Evolutionary conservation across 2,888 invertebrate species (phyloP).

Genomic region (Geotrupes spiniger): DNA sequence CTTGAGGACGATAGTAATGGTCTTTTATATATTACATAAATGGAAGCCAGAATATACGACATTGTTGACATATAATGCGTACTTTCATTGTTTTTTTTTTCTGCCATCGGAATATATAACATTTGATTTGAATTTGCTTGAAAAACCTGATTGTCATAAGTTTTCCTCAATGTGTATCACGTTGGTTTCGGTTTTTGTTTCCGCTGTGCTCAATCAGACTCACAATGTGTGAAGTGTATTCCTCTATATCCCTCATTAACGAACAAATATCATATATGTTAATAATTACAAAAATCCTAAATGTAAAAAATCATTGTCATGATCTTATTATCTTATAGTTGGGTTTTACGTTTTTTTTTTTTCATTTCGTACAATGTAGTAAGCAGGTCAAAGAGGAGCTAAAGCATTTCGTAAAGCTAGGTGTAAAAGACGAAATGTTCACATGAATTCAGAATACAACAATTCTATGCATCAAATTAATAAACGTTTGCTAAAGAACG

Average conservation of each 20-base stretch:
- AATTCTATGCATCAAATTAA: slow-evolving; percentile 32
- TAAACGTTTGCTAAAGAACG: slow-evolving; percentile 39
- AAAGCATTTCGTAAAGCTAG: slow-evolving; percentile 22
- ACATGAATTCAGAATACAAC: slow-evolving; percentile 24
- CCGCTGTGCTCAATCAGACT: slow-evolving; percentile 12
- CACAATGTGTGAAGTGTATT: slow-evolving; percentile 13
- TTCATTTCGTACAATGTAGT: background rate
- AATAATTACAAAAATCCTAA: slow-evolving; percentile 21
- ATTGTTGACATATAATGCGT: slow-evolving; percentile 8
- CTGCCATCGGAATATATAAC: slow-evolving; percentile 2
- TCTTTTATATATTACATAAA: slow-evolving; percentile 32
- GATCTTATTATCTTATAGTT: slow-evolving; percentile 33
- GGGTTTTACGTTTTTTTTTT: slow-evolving; percentile 14
- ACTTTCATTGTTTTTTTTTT: slow-evolving; percentile 3
- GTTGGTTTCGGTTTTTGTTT: slow-evolving; percentile 2
- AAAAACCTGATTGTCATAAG: slow-evolving; percentile 5
- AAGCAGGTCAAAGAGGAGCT: slow-evolving; percentile 23
- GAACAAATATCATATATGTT: slow-evolving; percentile 20
- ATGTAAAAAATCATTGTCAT: slow-evolving; percentile 30
- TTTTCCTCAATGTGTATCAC: background rate
- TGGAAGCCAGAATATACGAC: slow-evolving; percentile 42
- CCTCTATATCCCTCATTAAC: slow-evolving; percentile 21
- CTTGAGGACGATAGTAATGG: slow-evolving; percentile 24
- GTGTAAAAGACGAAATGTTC: slow-evolving; percentile 17
- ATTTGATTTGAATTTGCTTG: slow-evolving; percentile 6